Evolutionary conservation across 1,140 invertebrate species (phyloP).

Genomic region (Phortica variegata): DNA sequence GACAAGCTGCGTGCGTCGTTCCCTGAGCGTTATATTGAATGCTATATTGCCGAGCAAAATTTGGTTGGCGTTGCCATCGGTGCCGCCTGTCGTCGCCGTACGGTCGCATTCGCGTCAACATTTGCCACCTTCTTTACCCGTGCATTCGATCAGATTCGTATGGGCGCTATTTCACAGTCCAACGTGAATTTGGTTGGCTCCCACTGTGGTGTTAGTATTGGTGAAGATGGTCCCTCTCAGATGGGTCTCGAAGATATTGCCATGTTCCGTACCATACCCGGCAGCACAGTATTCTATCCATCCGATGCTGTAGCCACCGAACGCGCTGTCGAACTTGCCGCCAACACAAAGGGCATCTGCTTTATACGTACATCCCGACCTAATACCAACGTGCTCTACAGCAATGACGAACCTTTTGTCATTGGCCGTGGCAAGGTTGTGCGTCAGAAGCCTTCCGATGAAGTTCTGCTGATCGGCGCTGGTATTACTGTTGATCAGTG

Average conservation of each 20-base stretch:
- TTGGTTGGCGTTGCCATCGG: constrained; percentile 95
- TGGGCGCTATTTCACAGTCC: constrained; percentile 98
- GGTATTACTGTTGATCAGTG: constrained; percentile 93
- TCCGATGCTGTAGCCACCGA: constrained; percentile 93
- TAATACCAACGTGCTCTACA: constrained; percentile 84
- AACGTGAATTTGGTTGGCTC: constrained; percentile 96
- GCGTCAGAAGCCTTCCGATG: constrained; percentile 71
- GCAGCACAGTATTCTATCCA: constrained; percentile 95
- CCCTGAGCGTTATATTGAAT: constrained; percentile 86
- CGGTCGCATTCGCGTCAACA: constrained; percentile 91
- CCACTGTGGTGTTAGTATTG: constrained; percentile 94
- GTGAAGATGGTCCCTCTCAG: constrained; percentile 98
- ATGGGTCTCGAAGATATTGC: constrained; percentile 99
- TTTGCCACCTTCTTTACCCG: constrained; percentile 98
- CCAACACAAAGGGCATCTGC: constrained; percentile 93
- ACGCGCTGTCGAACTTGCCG: constrained; percentile 91
- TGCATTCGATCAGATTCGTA: constrained; percentile 96
- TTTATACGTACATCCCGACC: constrained; percentile 96
- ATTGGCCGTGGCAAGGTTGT: constrained; percentile 82
- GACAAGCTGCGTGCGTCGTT: constrained; percentile 84
- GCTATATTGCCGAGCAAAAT: constrained; percentile 99
- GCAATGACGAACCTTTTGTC: constrained; percentile 81
- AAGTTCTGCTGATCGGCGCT: constrained; percentile 84
- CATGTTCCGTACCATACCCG: constrained; percentile 91
- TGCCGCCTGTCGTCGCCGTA: constrained; percentile 81